phyloP scores from a whole-genome alignment of 2,113 vertebrate genomes.

The Sigmodon hispidus region DNA sequence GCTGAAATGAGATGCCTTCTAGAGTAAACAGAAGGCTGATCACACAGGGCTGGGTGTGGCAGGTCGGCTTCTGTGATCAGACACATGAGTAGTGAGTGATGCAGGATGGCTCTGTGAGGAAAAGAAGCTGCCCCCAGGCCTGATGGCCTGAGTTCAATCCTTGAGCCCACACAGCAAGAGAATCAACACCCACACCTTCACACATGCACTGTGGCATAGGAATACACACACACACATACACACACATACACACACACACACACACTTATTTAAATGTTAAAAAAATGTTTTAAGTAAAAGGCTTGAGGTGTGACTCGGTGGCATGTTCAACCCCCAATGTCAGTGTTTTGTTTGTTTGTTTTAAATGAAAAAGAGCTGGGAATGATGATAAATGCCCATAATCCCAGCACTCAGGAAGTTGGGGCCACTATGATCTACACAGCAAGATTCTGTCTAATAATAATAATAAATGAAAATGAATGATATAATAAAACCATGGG shows the following conservation, averaged over 20 bases:
- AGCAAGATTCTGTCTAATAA: neutral
- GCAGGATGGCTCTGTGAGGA: neutral
- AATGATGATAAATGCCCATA: neutral
- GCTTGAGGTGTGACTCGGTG: neutral
- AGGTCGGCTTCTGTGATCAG: neutral
- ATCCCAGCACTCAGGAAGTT: neutral
- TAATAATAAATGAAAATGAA: neutral
- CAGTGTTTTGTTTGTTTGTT: neutral
- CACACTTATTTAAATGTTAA: neutral
- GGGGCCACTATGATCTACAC: neutral
- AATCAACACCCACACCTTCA: neutral
- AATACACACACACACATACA: neutral
- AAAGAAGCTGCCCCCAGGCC: neutral
- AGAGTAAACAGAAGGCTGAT: neutral
- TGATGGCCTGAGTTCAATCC: neutral
- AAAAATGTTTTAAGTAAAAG: neutral
- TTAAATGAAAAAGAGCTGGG: neutral
- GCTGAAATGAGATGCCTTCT: neutral
- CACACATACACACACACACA: neutral
- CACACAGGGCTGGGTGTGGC: neutral
- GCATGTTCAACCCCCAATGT: neutral
- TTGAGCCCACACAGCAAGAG: neutral
- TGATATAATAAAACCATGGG: neutral
- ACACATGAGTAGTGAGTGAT: accelerated
- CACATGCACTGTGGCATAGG: neutral